Conservation (phyloP, 2,888 invertebrate genomes). For the Philaethria dido region DNA sequence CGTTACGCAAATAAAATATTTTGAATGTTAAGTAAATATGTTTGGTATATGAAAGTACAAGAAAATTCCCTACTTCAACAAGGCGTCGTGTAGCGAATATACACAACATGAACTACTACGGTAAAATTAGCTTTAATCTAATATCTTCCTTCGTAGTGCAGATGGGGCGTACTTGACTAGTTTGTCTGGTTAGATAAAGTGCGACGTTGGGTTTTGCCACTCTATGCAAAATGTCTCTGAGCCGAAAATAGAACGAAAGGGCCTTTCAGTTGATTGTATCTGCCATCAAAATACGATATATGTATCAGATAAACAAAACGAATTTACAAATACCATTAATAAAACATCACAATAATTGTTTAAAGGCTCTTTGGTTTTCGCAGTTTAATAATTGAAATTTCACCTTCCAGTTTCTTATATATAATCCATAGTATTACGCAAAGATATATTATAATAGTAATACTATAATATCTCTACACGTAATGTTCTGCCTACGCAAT, state of each 20-base stretch:
- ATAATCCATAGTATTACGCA: no score
- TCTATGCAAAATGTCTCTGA: not conserved
- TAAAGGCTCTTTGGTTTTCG: not conserved
- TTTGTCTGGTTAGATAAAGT: not conserved
- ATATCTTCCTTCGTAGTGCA: not conserved
- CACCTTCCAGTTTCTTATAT: not conserved
- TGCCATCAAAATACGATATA: not conserved
- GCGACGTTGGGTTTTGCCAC: not conserved
- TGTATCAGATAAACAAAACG: no score
- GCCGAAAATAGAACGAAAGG: no score
- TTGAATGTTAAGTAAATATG: constrained; percentile 36
- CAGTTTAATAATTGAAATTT: no score
- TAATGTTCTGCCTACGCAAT: constrained; percentile 12
- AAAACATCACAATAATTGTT: not conserved
- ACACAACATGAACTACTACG: not conserved
- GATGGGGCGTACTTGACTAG: not conserved
- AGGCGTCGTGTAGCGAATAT: no score
- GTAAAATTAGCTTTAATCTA: not conserved
- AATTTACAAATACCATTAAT: not conserved
- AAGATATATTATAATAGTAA: not conserved
- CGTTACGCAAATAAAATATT: constrained; percentile 66
- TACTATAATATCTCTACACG: not conserved
- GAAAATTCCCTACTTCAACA: not conserved
- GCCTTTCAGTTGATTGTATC: no score
- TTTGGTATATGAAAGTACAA: constrained; percentile 37